Percentiles rank a stretch among this genome's conserved stretches.
phyloP scores from a whole-genome alignment of 2,113 vertebrate species.

The Bambusicola thoracicus region DNA sequence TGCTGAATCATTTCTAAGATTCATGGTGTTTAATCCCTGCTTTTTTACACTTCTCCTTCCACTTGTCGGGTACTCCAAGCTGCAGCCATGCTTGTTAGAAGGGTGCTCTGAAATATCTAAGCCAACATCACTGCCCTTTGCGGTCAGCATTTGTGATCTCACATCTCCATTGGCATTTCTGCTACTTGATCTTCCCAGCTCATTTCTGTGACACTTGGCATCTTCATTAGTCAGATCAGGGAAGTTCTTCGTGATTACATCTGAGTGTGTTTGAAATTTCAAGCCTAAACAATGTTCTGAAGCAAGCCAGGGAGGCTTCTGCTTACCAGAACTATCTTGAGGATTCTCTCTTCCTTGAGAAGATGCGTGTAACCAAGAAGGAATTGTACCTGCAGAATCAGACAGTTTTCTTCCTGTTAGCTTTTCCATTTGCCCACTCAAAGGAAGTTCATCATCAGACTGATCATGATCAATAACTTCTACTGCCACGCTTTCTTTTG shows the following conservation, averaged over 20 bases:
- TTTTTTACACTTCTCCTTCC: constrained; percentile 81
- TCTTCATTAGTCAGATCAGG: constrained; percentile 59
- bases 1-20: background rate
- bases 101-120: constrained; percentile 53
- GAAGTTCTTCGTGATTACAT: background rate
- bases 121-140: constrained; percentile 31
- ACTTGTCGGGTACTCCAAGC: constrained; percentile 74
- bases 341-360: constrained; percentile 53
- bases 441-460: constrained; percentile 65
- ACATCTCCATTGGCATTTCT: constrained; percentile 22
- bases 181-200: constrained; percentile 31
- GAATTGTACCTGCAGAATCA: constrained; percentile 73
- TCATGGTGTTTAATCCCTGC: background rate
- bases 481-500: constrained; percentile 40
- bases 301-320: constrained; percentile 82
- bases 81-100: background rate
- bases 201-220: constrained; percentile 61
- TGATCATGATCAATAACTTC: background rate
- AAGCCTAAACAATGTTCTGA: constrained; percentile 66
- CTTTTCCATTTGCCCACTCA: constrained; percentile 76
- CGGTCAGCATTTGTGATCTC: background rate
- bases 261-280: background rate
- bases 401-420: constrained; percentile 68
- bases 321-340: constrained; percentile 45
- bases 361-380: constrained; percentile 85